Evolutionary conservation across 2,113 vertebrate species (phyloP).

Genomic region (Xiphophorus maculatus): DNA sequence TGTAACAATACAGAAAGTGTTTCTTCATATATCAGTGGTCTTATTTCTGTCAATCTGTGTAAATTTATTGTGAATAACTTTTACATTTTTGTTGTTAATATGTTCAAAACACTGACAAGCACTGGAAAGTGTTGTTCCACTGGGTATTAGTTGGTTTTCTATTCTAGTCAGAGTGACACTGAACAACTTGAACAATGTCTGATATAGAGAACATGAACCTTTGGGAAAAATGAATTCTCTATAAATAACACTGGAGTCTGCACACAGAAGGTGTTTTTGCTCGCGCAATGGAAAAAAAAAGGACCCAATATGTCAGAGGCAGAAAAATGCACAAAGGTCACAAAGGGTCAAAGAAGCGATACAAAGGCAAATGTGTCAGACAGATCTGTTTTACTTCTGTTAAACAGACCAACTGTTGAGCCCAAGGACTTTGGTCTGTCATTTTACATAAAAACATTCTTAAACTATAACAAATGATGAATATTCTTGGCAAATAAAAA

Average conservation of each 20-base stretch:
- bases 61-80: conserved; percentile 3
- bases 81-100: neutral
- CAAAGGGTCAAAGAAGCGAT: conserved; percentile 23
- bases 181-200: conserved; percentile 26
- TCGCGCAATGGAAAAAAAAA: conserved; percentile 2
- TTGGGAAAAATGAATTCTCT: conserved; percentile 33
- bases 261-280: conserved; percentile 35
- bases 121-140: conserved; percentile 7
- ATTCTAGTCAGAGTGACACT: neutral
- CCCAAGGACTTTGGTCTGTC: conserved; percentile 61
- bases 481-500: conserved; percentile 17
- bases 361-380: conserved; percentile 59
- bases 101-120: neutral
- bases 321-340: conserved; percentile 24
- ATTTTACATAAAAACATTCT: conserved; percentile 40
- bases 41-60: neutral
- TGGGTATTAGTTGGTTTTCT: conserved; percentile 14
- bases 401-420: conserved; percentile 48
- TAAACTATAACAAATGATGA: conserved; percentile 44
- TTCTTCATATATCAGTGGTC: neutral
- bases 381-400: conserved; percentile 43
- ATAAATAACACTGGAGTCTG: conserved; percentile 41
- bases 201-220: conserved; percentile 27
- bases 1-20: neutral
- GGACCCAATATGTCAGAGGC: conserved; percentile 3